These are phyloP conservation scores for Epinotia demarniana DNA, from an alignment of 2,888 invertebrate genomes.

Conservation along the genomic window DNA sequence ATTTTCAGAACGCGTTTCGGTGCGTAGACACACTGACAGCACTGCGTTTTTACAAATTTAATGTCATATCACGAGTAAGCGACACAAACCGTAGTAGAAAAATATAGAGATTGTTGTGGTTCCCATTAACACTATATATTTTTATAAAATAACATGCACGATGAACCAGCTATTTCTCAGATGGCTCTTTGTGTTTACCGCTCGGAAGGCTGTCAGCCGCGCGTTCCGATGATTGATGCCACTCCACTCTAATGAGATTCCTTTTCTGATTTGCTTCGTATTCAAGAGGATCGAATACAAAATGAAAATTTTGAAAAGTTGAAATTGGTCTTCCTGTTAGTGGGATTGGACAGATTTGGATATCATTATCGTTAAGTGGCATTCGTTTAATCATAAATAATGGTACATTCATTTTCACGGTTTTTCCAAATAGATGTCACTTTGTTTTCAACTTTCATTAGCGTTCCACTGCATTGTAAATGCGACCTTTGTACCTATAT, in stretches of 20 bases:
- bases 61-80: no score
- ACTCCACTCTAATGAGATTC: conserved; percentile 13
- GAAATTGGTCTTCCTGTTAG: conserved; percentile 8
- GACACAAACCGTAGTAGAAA: no score
- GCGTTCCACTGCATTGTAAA: no score
- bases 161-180: background rate
- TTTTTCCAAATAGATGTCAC: no score
- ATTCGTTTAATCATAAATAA: background rate
- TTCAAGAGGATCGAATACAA: background rate
- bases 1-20: no score
- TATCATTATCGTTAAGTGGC: background rate
- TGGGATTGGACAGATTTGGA: conserved; percentile 10
- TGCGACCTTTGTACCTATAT: no score
- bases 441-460: no score
- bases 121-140: background rate
- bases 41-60: no score
- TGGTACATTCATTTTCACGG: background rate
- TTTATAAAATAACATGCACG: conserved; percentile 1
- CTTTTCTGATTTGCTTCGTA: conserved; percentile 13
- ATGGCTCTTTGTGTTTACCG: conserved; percentile 16
- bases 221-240: conserved; percentile 15
- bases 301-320: conserved; percentile 17
- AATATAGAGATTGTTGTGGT: background rate
- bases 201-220: conserved; percentile 8
- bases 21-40: no score